phyloP scores from a whole-genome alignment of 35 echinoderm and acorn worm genomes.

The Lytechinus pictus region DNA sequence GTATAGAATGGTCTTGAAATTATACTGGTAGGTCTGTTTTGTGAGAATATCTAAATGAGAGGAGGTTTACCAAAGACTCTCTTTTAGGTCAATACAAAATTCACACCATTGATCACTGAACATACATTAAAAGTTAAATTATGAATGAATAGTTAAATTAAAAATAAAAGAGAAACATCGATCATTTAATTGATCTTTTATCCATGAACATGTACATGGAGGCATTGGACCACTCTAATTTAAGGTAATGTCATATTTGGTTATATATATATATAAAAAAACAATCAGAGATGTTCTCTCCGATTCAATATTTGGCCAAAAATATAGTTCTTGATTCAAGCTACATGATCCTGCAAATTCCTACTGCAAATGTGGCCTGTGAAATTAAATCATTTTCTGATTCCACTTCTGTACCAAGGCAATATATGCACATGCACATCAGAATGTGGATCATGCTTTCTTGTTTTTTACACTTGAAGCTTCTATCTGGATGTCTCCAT shows the following conservation, averaged over 20 bases:
- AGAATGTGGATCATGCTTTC: not conserved
- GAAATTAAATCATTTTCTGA: not conserved
- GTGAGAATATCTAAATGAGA: not conserved
- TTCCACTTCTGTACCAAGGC: not conserved
- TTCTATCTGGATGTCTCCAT: not conserved
- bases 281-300: too few species aligned
- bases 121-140: not conserved
- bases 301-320: too few species aligned
- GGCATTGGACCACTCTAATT: not conserved
- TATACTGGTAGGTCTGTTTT: not conserved
- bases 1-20: not conserved
- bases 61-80: not conserved
- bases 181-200: not conserved
- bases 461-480: not conserved
- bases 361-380: too few species aligned
- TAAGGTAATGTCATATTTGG: not conserved
- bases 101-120: too few species aligned
- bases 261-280: not conserved
- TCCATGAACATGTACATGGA: too few species aligned
- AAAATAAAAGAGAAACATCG: not conserved
- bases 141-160: not conserved
- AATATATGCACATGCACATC: not conserved
- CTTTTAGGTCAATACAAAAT: not conserved
- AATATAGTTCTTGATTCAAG: too few species aligned
- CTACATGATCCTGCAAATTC: too few species aligned